A percentile compares a stretch with the other conserved stretches of the same genome.
Conservation (phyloP, 2,888 invertebrate genomes). For the Epinotia bilunana region DNA sequence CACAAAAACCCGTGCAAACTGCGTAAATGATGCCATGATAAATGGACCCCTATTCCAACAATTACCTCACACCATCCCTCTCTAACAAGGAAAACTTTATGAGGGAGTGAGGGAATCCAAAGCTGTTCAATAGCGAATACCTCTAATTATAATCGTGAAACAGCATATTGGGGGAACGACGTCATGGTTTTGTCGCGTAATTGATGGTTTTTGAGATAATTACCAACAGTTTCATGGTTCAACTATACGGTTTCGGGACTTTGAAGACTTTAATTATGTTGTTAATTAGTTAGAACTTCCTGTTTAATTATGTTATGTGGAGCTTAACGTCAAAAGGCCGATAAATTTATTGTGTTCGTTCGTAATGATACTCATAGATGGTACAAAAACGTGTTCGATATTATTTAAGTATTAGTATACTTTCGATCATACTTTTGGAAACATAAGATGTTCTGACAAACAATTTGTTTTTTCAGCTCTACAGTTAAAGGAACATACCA, state of each 20-base stretch:
- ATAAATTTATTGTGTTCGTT: too few relatives aligned
- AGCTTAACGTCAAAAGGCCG: neutral
- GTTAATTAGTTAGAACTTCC: conserved; percentile 14
- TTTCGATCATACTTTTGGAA: too few relatives aligned
- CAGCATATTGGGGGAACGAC: conserved; percentile 10
- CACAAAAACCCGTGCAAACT: conserved; percentile 25
- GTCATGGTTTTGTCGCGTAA: neutral
- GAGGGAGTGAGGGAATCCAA: neutral
- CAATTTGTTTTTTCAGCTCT: too few relatives aligned
- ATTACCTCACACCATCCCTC: neutral
- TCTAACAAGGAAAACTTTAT: neutral
- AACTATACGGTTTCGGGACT: neutral
- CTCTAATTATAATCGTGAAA: conserved; percentile 34
- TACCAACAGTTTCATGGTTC: conserved; percentile 14
- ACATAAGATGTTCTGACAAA: too few relatives aligned
- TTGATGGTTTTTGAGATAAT: conserved; percentile 24
- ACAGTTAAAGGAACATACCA: too few relatives aligned
- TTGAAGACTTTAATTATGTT: conserved; percentile 12
- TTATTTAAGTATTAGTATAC: too few relatives aligned
- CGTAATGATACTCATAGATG: too few relatives aligned
- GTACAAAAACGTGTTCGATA: too few relatives aligned
- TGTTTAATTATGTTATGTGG: neutral
- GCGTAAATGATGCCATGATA: conserved; percentile 40
- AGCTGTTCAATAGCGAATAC: conserved; percentile 13
- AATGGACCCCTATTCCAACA: conserved; percentile 27